Percentiles rank a stretch among this genome's conserved stretches.
Conservation (phyloP, 37 sponge, comb jelly and placozoan species). For the Oscarella lobularis region DNA sequence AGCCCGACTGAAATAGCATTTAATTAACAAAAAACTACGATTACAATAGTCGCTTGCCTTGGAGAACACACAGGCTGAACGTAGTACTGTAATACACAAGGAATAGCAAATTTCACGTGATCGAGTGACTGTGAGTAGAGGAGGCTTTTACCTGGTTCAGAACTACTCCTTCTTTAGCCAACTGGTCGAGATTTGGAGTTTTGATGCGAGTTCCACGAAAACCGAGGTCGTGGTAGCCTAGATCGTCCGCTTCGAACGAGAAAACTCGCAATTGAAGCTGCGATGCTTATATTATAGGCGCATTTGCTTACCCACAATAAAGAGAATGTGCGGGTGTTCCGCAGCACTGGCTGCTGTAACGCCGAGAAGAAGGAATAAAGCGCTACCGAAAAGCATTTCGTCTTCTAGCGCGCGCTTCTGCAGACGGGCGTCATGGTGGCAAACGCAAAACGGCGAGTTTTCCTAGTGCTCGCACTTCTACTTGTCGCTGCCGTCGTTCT, state of each 20-base stretch:
- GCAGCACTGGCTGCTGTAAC: too few species aligned
- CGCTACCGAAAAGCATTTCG: too few species aligned
- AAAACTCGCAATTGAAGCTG: background rate
- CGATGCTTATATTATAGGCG: too few species aligned
- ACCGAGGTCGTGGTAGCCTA: constrained; percentile 4
- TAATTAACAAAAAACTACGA: too few species aligned
- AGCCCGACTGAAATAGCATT: constrained; percentile 3
- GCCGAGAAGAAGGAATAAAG: too few species aligned
- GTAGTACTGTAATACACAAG: background rate
- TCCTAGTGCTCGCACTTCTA: too few species aligned
- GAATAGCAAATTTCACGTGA: background rate
- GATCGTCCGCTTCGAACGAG: constrained; percentile 1
- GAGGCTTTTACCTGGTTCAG: constrained; percentile 2
- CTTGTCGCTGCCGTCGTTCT: too few species aligned
- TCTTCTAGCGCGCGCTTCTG: too few species aligned
- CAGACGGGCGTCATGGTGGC: too few species aligned
- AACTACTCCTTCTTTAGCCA: background rate
- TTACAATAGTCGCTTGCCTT: too few species aligned
- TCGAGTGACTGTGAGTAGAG: too few species aligned
- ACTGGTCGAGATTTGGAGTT: background rate
- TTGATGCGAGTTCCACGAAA: constrained; percentile 7
- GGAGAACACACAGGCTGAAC: background rate
- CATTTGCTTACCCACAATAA: constrained; percentile 2
- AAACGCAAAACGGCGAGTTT: too few species aligned
- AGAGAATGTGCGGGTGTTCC: constrained; percentile 8